Base-by-base conservation (phyloP, 2,113 vertebrate genomes). In the Phoxinus phoxinus region DNA sequence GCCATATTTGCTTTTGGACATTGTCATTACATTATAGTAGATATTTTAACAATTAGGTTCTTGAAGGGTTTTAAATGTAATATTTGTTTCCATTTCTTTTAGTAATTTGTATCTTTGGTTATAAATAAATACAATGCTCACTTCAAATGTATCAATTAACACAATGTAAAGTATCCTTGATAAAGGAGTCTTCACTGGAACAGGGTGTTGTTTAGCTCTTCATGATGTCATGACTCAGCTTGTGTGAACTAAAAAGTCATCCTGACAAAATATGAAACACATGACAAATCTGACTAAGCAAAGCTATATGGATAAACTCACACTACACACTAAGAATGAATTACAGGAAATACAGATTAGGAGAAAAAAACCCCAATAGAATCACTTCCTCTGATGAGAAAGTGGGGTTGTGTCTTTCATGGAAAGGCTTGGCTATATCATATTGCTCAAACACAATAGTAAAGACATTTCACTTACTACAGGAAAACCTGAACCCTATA, bases 361-460 rank as follows among this genome's bases (percentile, higher is more conserved):
- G 23, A 63, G 6, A 8, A 67, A 67, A 35, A 69, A 8, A 32
- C 1, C 12, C 1, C 12, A 65, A 7, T 32, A 35, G 3, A 12
- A 4, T 41, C 1, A 4, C 67, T 35, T 11, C 56, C 51, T 58
- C 4, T 4, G 21, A 46, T 4, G 6, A 61, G 23, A 41, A 59
- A 59, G 3, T 15, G 12, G 21, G 76, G 13, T 30, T 15, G 76
- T 25, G 35, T n/a, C 56, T 61, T 78, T 61, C 6, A 37, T 4
- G 1, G 11, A 35, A 74, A 74, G 41, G 72, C 72, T 74, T 48
- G 41, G 23, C 71, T 37, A 23, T 12, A 59, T 79, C 53, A 41
- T 41, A 59, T 79, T 79, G 13, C 76, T 59, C 76, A 79, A 30
- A 27, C 19, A 80, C 37, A 81, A 25, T n/a, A 1, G 37, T 35